Conservation (phyloP, 2,113 vertebrate species). For the Zapornia atra region DNA sequence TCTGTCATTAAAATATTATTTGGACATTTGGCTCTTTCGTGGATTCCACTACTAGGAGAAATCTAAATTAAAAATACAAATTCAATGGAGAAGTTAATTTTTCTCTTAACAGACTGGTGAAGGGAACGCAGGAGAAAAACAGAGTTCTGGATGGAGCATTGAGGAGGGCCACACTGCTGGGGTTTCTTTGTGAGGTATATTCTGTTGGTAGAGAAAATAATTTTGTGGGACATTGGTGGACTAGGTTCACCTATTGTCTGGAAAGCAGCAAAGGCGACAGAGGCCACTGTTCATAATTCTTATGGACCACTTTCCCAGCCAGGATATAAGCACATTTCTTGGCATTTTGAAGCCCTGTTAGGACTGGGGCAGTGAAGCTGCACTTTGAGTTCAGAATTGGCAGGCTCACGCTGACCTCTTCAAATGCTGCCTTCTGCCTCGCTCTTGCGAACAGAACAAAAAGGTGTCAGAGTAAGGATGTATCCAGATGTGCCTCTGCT, state of each 20-base stretch:
- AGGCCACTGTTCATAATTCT: neutral
- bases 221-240: neutral
- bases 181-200: neutral
- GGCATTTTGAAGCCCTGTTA: neutral
- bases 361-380: neutral
- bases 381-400: neutral
- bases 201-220: slow-evolving; percentile 25
- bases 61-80: slow-evolving; percentile 28
- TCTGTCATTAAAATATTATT: slow-evolving; percentile 56
- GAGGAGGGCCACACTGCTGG: neutral
- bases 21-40: slow-evolving; percentile 18
- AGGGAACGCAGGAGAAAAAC: neutral
- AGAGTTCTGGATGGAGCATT: neutral
- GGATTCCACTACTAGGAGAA: neutral
- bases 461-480: neutral
- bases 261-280: slow-evolving; percentile 2
- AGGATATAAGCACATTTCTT: neutral
- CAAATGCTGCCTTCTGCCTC: neutral
- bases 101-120: neutral
- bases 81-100: neutral
- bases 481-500: neutral
- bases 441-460: neutral
- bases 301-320: neutral
- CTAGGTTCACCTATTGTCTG: neutral
- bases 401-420: neutral